Base-by-base conservation (phyloP, 2,113 vertebrate species). In the Trematomus loennbergii region DNA sequence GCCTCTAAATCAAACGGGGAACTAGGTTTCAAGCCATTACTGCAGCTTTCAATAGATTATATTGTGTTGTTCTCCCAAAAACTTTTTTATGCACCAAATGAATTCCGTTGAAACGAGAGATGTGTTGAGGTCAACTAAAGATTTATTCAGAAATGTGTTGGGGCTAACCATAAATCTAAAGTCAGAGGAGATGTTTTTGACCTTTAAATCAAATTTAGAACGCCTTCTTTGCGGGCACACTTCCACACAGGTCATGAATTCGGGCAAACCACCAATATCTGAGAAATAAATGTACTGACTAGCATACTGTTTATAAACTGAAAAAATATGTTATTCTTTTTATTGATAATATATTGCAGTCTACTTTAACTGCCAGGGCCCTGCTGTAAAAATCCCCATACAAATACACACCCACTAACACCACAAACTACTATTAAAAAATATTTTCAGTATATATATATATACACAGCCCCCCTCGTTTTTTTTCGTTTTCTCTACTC, bases 1-100 rank as follows among this genome's bases (percentile, higher is more conserved):
- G 60, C 55, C 63, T 82, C 63, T 67, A 49, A 67, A 79, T 75
- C 33, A 79, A 52, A 76, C 48, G 22, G 67, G 33, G 55, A 55
- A 33, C 12, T 72, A 10, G 17, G 16, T 43, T 46, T 66, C 12
- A 66, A 52, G 43, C 48, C n/a, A 18, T 40, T 72, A 52, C 4
- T 25, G 13, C 52, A 17, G 25, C 58, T 46, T 46, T 64, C 25
- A 18, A 9, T 2, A 45, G 18, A 40, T 36, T 33, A 48, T 2
- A 48, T 50, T 59, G 22, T 60, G 29, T 58, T 71, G 43, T 43
- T 70, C 29, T n/a, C 7, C 2, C 62, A 33, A 68, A 53, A 54
- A 40, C 36, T 16, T 11, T 36, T 46, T n/a, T 36, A 29, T 1
- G 22, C 36, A 58, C 16, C 20, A 25, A 25, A 63, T 29, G 2